phyloP scores from a whole-genome alignment of 2,888 invertebrate species.

The Neelides folsomi region DNA sequence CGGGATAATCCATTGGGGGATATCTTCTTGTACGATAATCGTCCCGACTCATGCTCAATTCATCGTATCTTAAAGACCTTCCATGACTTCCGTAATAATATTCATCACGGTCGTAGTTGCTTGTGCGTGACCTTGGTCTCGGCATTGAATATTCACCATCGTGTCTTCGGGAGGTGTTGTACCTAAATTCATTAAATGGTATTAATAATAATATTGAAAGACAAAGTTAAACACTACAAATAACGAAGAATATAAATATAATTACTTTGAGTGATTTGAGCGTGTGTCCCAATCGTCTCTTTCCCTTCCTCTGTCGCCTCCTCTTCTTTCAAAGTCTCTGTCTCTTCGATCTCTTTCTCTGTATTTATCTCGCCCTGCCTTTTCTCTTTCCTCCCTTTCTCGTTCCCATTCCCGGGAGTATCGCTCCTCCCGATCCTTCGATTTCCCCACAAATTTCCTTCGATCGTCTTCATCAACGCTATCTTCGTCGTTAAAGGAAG shows the following conservation, averaged over 20 bases:
- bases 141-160: slow-evolving; percentile 2
- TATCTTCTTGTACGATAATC: no score
- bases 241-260: background rate
- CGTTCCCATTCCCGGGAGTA: slow-evolving; percentile 11
- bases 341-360: slow-evolving; percentile 11
- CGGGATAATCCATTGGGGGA: no score
- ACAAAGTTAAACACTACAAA: no score
- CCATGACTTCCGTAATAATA: slow-evolving; percentile 5
- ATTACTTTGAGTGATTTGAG: background rate
- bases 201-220: background rate
- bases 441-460: background rate
- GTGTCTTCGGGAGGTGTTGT: background rate
- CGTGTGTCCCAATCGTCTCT: background rate
- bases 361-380: slow-evolving; percentile 13
- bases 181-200: background rate
- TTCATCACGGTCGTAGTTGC: slow-evolving; percentile 6
- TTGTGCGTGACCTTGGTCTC: slow-evolving; percentile 9
- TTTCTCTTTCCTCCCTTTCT: slow-evolving; percentile 15
- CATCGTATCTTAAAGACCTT: background rate
- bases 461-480: slow-evolving; percentile 16
- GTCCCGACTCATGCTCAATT: no score
- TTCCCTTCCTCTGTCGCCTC: slow-evolving; percentile 13
- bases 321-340: slow-evolving; percentile 6
- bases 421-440: slow-evolving; percentile 4
- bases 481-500: slow-evolving; percentile 13